These are phyloP conservation scores for Drosophila lacertosa DNA, from an alignment of 1,140 invertebrate genomes.

Conservation along the genomic window DNA sequence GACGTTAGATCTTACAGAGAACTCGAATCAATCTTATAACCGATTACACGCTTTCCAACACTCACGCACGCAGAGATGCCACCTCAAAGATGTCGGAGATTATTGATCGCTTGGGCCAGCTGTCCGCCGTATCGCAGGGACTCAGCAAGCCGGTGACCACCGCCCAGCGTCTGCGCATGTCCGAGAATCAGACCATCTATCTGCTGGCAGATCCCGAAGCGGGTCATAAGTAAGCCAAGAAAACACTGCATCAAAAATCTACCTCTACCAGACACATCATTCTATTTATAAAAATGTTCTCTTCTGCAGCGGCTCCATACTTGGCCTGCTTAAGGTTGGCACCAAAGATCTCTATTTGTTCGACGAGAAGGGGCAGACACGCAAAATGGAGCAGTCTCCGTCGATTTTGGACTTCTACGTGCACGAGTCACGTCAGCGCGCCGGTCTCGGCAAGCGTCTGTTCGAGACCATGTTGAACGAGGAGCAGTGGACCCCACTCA, in stretches of 20 bases:
- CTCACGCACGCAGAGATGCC: conserved; percentile 85
- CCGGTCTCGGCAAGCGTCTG: conserved; percentile 90
- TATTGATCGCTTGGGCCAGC: conserved; percentile 88
- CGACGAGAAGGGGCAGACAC: conserved; percentile 88
- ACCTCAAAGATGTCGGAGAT: conserved; percentile 87
- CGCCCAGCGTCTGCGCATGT: conserved; percentile 87
- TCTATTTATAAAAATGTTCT: no score
- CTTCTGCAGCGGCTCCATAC: conserved; percentile 86
- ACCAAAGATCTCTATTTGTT: conserved; percentile 93
- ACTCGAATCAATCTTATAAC: conserved; percentile 32
- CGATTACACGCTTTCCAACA: conserved; percentile 69
- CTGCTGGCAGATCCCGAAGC: conserved; percentile 87
- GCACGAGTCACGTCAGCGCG: conserved; percentile 90
- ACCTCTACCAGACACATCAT: no score
- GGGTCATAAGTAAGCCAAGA: conserved; percentile 86
- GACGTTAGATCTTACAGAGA: conserved; percentile 23
- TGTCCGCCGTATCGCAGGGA: conserved; percentile 90
- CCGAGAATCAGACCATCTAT: conserved; percentile 88
- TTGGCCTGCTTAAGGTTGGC: conserved; percentile 93
- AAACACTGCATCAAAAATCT: no score
- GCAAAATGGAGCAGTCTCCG: conserved; percentile 88
- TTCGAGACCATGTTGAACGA: conserved; percentile 92
- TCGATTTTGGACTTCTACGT: conserved; percentile 96
- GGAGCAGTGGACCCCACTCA: conserved; percentile 88
- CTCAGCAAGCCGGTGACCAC: conserved; percentile 89